Evolutionary conservation across 2,888 invertebrate species (phyloP).

Genomic region (Neoascia interrupta): DNA sequence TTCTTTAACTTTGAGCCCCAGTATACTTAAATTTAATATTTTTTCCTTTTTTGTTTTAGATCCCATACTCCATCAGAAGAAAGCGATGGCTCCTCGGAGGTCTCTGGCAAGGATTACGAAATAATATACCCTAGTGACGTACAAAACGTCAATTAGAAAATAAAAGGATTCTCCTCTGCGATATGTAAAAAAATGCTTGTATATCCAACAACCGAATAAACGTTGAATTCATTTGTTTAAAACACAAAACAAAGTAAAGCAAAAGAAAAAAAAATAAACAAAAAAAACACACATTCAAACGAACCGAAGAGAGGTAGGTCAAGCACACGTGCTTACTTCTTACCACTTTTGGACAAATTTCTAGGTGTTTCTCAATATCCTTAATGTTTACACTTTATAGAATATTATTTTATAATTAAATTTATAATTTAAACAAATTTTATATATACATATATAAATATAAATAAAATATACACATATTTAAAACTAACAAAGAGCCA

Average conservation of each 20-base stretch:
- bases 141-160: conserved; percentile 78
- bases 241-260: conserved; percentile 10
- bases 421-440: conserved; percentile 60
- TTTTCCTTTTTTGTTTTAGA: conserved; percentile 71
- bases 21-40: background rate
- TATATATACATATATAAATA: conserved; percentile 53
- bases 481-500: conserved; percentile 39
- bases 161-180: conserved; percentile 34
- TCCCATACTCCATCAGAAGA: conserved; percentile 84
- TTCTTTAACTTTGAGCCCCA: no score
- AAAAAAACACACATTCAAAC: conserved; percentile 53
- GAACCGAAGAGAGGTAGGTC: conserved; percentile 21
- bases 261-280: conserved; percentile 16
- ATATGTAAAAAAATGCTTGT: conserved; percentile 46
- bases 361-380: conserved; percentile 50
- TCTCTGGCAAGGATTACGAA: conserved; percentile 92
- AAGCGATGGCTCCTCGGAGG: conserved; percentile 85
- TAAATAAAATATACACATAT: conserved; percentile 55
- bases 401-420: conserved; percentile 49
- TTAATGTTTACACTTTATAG: conserved; percentile 51
- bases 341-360: conserved; percentile 15
- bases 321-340: conserved; percentile 36
- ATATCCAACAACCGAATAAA: conserved; percentile 24
- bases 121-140: conserved; percentile 88
- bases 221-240: conserved; percentile 9